A percentile compares a stretch with the other conserved stretches of the same genome.
Conservation (phyloP, 2,888 invertebrate genomes). For the Andrena bucephala region DNA sequence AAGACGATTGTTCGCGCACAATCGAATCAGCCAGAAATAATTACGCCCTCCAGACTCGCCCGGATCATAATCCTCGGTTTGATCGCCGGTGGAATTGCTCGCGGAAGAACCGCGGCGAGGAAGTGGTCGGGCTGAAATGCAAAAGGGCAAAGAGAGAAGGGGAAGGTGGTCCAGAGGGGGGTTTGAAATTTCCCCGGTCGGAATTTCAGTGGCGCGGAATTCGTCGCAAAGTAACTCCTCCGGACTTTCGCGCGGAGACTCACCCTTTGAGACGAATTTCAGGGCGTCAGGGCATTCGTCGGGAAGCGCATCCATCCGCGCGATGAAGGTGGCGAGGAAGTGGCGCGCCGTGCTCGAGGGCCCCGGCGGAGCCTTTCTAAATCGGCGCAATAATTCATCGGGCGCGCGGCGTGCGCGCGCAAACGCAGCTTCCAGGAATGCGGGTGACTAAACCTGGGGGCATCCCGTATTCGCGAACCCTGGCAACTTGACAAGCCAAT, state of each 20-base stretch:
- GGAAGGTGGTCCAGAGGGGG: neutral
- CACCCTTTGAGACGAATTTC: constrained; percentile 44
- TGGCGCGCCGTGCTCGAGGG: constrained; percentile 42
- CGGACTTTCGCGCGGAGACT: constrained; percentile 28
- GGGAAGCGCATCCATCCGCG: constrained; percentile 35
- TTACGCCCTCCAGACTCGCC: neutral
- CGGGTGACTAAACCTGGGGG: constrained; percentile 72
- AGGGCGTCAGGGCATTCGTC: constrained; percentile 21
- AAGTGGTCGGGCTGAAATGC: too few species aligned
- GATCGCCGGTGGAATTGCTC: too few species aligned
- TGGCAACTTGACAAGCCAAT: constrained; percentile 84
- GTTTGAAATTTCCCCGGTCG: constrained; percentile 23
- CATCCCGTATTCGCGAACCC: constrained; percentile 73
- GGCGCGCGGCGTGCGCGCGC: constrained; percentile 45
- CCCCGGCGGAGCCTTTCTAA: constrained; percentile 63
- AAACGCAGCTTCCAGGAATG: constrained; percentile 73
- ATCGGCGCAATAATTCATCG: constrained; percentile 77
- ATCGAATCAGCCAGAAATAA: constrained; percentile 19
- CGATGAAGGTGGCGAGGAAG: constrained; percentile 46
- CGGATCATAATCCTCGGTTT: neutral
- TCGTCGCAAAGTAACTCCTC: constrained; percentile 42
- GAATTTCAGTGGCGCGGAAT: constrained; percentile 35
- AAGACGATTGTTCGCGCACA: constrained; percentile 19
- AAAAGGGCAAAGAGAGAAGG: neutral
- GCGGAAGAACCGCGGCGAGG: too few species aligned